Evolutionary conservation across 2,888 invertebrate species (phyloP).

Genomic region (Eurytoma californica): DNA sequence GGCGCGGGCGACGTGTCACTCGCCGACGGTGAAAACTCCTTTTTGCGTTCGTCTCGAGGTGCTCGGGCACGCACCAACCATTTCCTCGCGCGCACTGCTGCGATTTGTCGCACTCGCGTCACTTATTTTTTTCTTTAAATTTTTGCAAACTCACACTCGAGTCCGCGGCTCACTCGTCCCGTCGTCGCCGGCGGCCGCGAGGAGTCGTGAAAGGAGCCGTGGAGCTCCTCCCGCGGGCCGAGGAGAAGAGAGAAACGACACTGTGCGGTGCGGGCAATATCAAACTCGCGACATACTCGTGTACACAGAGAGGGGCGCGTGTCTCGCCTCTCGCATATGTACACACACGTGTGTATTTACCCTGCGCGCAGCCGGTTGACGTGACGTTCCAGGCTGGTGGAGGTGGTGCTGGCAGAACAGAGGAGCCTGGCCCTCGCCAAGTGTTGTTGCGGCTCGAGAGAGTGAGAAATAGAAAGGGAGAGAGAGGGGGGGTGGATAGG

Average conservation of each 20-base stretch:
- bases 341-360: constrained; percentile 46
- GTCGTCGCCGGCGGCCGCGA: not conserved
- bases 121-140: not conserved
- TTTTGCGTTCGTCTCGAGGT: not conserved
- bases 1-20: constrained; percentile 28
- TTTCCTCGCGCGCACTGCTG: not conserved
- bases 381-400: constrained; percentile 12
- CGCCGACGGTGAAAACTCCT: not conserved
- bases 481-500: constrained; percentile 19
- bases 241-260: constrained; percentile 20
- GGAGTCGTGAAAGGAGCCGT: no score
- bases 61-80: not conserved
- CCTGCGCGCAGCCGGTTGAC: constrained; percentile 18
- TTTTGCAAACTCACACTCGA: constrained; percentile 1
- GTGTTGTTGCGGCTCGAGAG: constrained; percentile 30
- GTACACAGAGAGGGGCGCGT: constrained; percentile 9
- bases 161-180: not conserved
- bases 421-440: no score
- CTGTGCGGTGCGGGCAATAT: constrained; percentile 20
- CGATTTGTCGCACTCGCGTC: constrained; percentile 3
- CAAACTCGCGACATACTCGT: constrained; percentile 19
- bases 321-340: constrained; percentile 8
- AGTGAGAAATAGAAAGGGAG: constrained; percentile 50
- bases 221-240: not conserved
- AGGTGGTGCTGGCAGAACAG: constrained; percentile 37